Conservation (phyloP, 1,140 invertebrate genomes). For the Drosophila serrata region DNA sequence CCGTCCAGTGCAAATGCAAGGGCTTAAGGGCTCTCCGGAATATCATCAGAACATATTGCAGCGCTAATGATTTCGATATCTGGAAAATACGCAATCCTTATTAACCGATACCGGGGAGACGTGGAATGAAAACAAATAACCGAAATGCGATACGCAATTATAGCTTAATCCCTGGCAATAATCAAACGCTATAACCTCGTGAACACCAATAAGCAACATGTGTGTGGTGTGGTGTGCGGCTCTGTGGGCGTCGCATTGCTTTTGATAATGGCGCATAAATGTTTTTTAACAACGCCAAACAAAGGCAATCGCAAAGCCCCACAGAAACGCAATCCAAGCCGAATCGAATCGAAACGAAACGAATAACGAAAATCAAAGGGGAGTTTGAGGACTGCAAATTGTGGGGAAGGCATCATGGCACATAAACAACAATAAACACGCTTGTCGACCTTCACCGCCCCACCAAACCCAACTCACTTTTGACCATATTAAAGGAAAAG, state of each 20-base stretch:
- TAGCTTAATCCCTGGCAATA: slow-evolving; percentile 77
- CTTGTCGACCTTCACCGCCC: slow-evolving; percentile 49
- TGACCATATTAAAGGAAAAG: slow-evolving; percentile 67
- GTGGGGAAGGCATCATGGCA: slow-evolving; percentile 48
- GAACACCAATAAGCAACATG: slow-evolving; percentile 54
- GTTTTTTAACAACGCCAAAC: slow-evolving; percentile 81
- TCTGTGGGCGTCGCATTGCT: slow-evolving; percentile 70
- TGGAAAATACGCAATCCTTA: slow-evolving; percentile 12
- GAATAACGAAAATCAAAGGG: slow-evolving; percentile 67
- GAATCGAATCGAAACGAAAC: slow-evolving; percentile 17
- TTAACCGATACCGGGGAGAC: slow-evolving; percentile 33
- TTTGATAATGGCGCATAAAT: slow-evolving; percentile 79
- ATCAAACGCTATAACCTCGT: slow-evolving; percentile 72
- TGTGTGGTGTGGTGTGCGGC: slow-evolving; percentile 22
- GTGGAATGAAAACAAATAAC: slow-evolving; percentile 74
- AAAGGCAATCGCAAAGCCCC: slow-evolving; percentile 72
- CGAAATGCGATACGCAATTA: slow-evolving; percentile 80
- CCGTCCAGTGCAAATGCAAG: slow-evolving; percentile 13
- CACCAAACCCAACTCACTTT: slow-evolving; percentile 10
- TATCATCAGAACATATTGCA: slow-evolving; percentile 60
- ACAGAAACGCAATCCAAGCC: slow-evolving; percentile 47
- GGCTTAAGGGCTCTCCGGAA: slow-evolving; percentile 45
- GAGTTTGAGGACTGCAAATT: slow-evolving; percentile 61
- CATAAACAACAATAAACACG: slow-evolving; percentile 83
- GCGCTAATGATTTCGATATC: slow-evolving; percentile 35